Evolutionary conservation across 2,797 vertebrate genomes (phyloP).

Genomic region (Molossus molossus): DNA sequence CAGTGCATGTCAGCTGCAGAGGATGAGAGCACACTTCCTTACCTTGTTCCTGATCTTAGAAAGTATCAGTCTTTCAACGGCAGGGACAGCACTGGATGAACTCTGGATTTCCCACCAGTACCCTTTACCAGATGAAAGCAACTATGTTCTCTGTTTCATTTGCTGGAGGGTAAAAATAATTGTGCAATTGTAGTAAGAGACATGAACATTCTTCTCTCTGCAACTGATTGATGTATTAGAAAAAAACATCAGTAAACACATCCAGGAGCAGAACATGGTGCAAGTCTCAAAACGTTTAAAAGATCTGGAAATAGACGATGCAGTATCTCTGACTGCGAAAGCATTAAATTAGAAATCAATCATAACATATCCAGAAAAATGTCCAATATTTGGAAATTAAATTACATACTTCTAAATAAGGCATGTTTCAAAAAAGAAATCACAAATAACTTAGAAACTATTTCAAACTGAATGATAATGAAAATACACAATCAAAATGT

Average conservation of each 20-base stretch:
- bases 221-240: background rate
- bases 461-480: background rate
- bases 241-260: background rate
- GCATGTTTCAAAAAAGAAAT: conserved; percentile 45
- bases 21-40: background rate
- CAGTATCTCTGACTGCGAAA: background rate
- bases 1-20: background rate
- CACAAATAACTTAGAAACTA: background rate
- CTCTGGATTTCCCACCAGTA: background rate
- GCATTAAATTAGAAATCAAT: conserved; percentile 58
- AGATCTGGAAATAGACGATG: background rate
- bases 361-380: background rate
- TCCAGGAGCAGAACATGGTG: background rate
- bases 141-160: background rate
- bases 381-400: conserved; percentile 42
- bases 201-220: background rate
- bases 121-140: background rate
- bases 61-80: background rate
- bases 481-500: background rate
- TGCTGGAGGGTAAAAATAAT: conserved; percentile 44
- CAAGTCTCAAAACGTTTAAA: background rate
- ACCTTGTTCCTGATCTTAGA: background rate
- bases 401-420: background rate
- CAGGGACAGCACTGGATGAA: background rate
- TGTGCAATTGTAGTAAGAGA: conserved; percentile 1